Conservation (phyloP, 2,888 invertebrate species). For the Microctonus hyperodae region DNA sequence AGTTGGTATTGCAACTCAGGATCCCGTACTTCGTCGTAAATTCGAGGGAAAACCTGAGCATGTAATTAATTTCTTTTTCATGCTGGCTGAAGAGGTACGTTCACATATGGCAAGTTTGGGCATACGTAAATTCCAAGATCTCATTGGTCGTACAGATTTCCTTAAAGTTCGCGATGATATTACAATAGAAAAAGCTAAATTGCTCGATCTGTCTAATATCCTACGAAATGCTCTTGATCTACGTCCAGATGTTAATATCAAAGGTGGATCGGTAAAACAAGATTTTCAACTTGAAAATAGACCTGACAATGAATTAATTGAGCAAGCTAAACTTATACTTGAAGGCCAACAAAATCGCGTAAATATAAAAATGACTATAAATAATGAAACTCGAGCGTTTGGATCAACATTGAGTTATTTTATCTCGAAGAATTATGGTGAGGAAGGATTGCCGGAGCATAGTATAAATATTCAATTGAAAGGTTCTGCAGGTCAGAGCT, state of each 20-base stretch:
- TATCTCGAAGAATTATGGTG: constrained; percentile 92
- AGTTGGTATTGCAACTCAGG: constrained; percentile 98
- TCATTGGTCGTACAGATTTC: constrained; percentile 91
- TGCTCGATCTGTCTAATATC: constrained; percentile 84
- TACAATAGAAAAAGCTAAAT: constrained; percentile 79
- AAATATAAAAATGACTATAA: constrained; percentile 79
- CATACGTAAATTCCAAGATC: constrained; percentile 84
- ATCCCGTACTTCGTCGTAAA: constrained; percentile 92
- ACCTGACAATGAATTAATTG: constrained; percentile 79
- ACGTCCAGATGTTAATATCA: constrained; percentile 88
- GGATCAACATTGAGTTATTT: constrained; percentile 93
- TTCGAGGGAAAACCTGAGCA: constrained; percentile 98
- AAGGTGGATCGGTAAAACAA: constrained; percentile 84
- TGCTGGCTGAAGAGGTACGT: constrained; percentile 97
- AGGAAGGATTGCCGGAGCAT: constrained; percentile 83
- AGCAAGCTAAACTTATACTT: constrained; percentile 76
- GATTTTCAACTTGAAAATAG: constrained; percentile 89
- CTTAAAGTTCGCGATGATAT: constrained; percentile 77
- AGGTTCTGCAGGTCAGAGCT: constrained; percentile 98
- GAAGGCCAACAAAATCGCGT: constrained; percentile 75
- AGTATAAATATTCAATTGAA: constrained; percentile 82
- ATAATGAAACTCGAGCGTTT: constrained; percentile 93
- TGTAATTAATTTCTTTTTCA: constrained; percentile 96
- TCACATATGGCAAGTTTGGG: constrained; percentile 91
- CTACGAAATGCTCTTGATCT: constrained; percentile 89